phyloP scores from a whole-genome alignment of 92 coral and sea anemone species.

The Porites lobata region DNA sequence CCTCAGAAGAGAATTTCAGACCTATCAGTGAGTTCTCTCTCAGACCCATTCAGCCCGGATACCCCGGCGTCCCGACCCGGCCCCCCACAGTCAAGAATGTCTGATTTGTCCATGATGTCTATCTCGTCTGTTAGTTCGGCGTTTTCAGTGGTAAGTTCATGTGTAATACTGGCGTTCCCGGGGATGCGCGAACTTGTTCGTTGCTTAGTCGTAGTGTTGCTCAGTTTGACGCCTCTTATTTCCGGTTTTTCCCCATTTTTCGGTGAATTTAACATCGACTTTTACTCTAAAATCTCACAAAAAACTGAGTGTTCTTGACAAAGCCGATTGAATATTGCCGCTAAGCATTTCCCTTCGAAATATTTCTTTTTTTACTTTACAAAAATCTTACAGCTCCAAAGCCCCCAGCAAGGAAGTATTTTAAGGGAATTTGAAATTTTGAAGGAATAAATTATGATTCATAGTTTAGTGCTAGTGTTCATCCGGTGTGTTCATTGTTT shows the following conservation, averaged over 20 bases:
- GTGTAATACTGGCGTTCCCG: not conserved
- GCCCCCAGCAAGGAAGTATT: too few species aligned
- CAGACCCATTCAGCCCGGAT: slow-evolving; percentile 27
- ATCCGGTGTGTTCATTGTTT: too few species aligned
- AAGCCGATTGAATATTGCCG: not conserved
- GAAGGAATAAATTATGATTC: too few species aligned
- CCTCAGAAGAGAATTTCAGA: slow-evolving; percentile 19
- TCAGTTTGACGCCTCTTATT: too few species aligned
- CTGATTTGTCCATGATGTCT: slow-evolving; percentile 31
- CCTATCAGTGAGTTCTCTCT: slow-evolving; percentile 12
- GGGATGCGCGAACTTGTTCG: not conserved
- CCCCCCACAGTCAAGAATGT: slow-evolving; percentile 8
- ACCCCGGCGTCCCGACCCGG: slow-evolving; percentile 28
- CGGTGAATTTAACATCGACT: too few species aligned
- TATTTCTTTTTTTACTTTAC: too few species aligned
- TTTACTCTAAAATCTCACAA: too few species aligned
- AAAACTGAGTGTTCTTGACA: too few species aligned
- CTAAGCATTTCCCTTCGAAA: not conserved
- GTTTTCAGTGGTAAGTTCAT: slow-evolving; percentile 31
- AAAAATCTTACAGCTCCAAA: too few species aligned
- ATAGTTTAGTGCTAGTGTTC: too few species aligned
- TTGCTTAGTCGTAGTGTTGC: not conserved
- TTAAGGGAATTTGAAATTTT: too few species aligned
- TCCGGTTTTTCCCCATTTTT: too few species aligned
- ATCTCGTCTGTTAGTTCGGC: slow-evolving; percentile 15